phyloP scores from a whole-genome alignment of 2,888 invertebrate genomes.

The Melitaea athalia region DNA sequence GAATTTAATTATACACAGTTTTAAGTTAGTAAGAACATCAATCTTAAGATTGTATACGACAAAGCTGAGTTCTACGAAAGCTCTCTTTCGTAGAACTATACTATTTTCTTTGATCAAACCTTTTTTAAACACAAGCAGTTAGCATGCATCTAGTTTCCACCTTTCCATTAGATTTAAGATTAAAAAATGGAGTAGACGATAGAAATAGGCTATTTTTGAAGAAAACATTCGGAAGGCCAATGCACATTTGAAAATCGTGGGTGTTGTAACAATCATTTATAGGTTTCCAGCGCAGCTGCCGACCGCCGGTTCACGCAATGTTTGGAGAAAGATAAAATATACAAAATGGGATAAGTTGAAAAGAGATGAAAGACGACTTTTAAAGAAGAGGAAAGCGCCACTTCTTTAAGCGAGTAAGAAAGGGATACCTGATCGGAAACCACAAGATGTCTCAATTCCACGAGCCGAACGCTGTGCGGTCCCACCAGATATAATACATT shows the following conservation, averaged over 20 bases:
- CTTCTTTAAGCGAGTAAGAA: slow-evolving; percentile 57
- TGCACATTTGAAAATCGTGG: slow-evolving; percentile 67
- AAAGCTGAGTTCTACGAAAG: background rate
- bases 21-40: background rate
- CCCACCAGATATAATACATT: slow-evolving; percentile 66
- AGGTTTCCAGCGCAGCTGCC: slow-evolving; percentile 78
- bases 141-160: background rate
- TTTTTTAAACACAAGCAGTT: background rate
- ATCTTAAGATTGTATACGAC: background rate
- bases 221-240: slow-evolving; percentile 53
- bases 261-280: slow-evolving; percentile 71
- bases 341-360: slow-evolving; percentile 71
- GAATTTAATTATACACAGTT: background rate
- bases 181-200: slow-evolving; percentile 7
- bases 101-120: background rate
- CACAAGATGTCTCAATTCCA: slow-evolving; percentile 83
- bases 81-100: too few relatives aligned
- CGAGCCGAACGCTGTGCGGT: slow-evolving; percentile 79
- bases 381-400: slow-evolving; percentile 72
- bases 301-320: slow-evolving; percentile 71
- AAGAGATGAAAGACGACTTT: slow-evolving; percentile 66
- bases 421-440: slow-evolving; percentile 78
- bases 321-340: slow-evolving; percentile 79
- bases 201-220: slow-evolving; percentile 27
- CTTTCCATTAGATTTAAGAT: background rate